Percentiles rank a stretch among this genome's conserved stretches.
phyloP scores from a whole-genome alignment of 2,888 invertebrate species.

The Torymus auratus region DNA sequence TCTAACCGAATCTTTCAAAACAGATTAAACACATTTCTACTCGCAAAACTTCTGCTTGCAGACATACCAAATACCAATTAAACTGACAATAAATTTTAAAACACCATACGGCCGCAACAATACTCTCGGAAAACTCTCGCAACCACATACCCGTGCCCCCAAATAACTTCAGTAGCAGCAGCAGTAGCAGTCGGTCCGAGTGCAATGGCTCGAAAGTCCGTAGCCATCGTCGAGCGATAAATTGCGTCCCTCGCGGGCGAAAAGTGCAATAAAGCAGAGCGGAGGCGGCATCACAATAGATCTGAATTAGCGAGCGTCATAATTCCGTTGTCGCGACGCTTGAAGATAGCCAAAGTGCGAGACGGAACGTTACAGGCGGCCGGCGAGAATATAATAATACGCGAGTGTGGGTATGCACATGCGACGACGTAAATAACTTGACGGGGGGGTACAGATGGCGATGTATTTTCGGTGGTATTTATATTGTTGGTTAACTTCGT shows the following conservation, averaged over 20 bases:
- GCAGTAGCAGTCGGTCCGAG: too few species aligned
- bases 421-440: slow-evolving; percentile 33
- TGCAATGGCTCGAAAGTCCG: neutral
- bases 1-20: too few species aligned
- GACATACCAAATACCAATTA: too few species aligned
- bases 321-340: slow-evolving; percentile 47
- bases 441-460: neutral
- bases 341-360: neutral
- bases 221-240: slow-evolving; percentile 47
- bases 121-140: too few species aligned
- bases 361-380: too few species aligned
- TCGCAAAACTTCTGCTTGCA: too few species aligned
- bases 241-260: slow-evolving; percentile 33
- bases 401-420: neutral
- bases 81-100: too few species aligned
- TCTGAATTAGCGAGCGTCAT: slow-evolving; percentile 50
- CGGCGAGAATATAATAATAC: slow-evolving; percentile 39
- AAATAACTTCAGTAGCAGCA: too few species aligned
- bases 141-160: too few species aligned
- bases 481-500: neutral
- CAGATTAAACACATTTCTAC: too few species aligned
- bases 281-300: slow-evolving; percentile 46
- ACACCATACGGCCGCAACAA: too few species aligned
- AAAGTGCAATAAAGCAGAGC: slow-evolving; percentile 35
- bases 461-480: slow-evolving; percentile 10